These are phyloP conservation scores for Drosophila saltans DNA, from an alignment of 1,140 invertebrate species.

Conservation along the genomic window DNA sequence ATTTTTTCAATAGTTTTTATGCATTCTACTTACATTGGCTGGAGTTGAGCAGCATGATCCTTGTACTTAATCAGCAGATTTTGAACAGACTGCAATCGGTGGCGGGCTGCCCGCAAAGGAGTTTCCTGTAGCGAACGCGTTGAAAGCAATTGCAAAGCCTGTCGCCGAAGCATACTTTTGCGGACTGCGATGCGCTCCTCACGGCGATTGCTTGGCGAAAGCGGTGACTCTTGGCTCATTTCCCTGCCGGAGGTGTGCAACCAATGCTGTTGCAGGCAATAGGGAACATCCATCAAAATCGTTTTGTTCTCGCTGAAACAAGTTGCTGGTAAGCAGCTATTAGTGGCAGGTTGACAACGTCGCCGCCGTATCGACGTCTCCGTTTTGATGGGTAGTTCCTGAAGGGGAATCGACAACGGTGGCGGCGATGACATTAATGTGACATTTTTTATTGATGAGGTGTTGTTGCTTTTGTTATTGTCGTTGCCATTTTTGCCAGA, in stretches of 20 bases:
- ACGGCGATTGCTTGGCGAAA: slow-evolving; percentile 45
- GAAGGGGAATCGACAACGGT: slow-evolving; percentile 7
- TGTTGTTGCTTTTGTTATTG: slow-evolving; percentile 26
- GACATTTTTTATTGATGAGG: slow-evolving; percentile 6
- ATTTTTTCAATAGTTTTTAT: too few relatives aligned
- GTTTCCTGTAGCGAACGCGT: slow-evolving; percentile 62
- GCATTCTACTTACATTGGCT: slow-evolving; percentile 61
- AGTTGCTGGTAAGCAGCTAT: slow-evolving; percentile 18
- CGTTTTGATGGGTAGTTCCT: not conserved
- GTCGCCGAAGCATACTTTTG: slow-evolving; percentile 61
- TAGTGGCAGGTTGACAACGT: slow-evolving; percentile 43
- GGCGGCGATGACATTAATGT: not conserved
- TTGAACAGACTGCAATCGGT: slow-evolving; percentile 67
- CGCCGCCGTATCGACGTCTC: slow-evolving; percentile 33
- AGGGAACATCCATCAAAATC: slow-evolving; percentile 52
- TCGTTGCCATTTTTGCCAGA: slow-evolving; percentile 37
- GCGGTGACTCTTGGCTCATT: slow-evolving; percentile 15
- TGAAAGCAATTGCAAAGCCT: slow-evolving; percentile 73
- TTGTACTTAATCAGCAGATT: slow-evolving; percentile 69
- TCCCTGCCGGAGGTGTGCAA: slow-evolving; percentile 39
- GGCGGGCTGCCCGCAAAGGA: slow-evolving; percentile 62
- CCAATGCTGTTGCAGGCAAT: slow-evolving; percentile 74
- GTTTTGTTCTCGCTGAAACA: slow-evolving; percentile 45
- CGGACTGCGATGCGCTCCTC: slow-evolving; percentile 75
- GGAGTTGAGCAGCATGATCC: slow-evolving; percentile 58